A percentile compares a stretch with the other conserved stretches of the same genome.
phyloP scores from a whole-genome alignment of 2,888 invertebrate genomes.

The Hyposoter dolosus region DNA sequence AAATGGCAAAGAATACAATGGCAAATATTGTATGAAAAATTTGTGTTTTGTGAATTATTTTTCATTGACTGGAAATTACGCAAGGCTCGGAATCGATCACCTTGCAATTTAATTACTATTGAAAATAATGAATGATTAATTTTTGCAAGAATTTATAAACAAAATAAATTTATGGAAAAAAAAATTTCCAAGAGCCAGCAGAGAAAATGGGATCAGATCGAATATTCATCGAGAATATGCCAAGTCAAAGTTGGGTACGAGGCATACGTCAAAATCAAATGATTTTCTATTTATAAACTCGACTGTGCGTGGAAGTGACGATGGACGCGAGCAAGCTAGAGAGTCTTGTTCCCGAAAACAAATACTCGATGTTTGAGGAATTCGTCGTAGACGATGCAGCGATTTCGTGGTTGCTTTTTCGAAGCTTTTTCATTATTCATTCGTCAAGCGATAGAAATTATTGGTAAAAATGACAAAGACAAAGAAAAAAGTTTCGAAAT shows the following conservation, averaged over 20 bases:
- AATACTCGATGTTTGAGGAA: not conserved
- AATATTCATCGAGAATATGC: not conserved
- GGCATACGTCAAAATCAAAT: constrained; percentile 82
- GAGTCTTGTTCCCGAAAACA: constrained; percentile 47
- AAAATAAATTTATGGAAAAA: not conserved
- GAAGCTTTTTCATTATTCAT: constrained; percentile 3
- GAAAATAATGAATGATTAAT: not conserved
- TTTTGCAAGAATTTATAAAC: not conserved
- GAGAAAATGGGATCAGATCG: not conserved
- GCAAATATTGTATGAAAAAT: no score
- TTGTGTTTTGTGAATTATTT: no score
- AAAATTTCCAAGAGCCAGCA: not conserved
- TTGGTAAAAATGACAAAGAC: not conserved
- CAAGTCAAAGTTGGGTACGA: constrained; percentile 69
- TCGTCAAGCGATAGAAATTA: not conserved
- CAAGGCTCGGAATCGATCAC: not conserved
- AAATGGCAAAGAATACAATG: no score
- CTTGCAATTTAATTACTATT: not conserved
- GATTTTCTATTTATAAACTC: constrained; percentile 80
- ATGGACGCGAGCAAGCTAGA: constrained; percentile 67
- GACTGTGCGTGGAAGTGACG: constrained; percentile 73
- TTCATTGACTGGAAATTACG: not conserved
- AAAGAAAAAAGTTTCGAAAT: not conserved
- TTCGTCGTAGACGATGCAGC: not conserved
- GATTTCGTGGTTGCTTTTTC: not conserved